A percentile compares a stretch with the other conserved stretches of the same genome.
These are phyloP conservation scores for Paratilapia polleni DNA, from an alignment of 2,113 vertebrate genomes.

Conservation along the genomic window DNA sequence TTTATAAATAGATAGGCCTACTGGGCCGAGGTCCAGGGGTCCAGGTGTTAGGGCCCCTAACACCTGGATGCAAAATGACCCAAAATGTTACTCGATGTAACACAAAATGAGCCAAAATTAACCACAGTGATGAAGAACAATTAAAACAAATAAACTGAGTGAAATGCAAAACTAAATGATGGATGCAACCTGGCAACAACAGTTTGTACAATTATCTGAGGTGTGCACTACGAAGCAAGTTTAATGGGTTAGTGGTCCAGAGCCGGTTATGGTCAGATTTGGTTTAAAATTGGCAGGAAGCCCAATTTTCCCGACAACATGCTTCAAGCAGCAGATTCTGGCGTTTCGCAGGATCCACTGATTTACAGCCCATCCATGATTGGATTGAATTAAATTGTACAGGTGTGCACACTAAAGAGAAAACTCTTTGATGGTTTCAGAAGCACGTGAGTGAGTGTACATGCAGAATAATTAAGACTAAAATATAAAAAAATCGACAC, in stretches of 20 bases:
- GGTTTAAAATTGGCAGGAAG: neutral
- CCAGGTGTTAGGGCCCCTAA: no score
- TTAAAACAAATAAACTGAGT: neutral
- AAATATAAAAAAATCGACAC: neutral
- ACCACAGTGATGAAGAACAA: neutral
- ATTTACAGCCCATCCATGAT: neutral
- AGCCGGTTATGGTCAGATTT: neutral
- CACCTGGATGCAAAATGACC: no score
- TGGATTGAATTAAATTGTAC: neutral
- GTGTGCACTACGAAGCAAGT: neutral
- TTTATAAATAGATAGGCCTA: no score
- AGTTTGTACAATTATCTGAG: neutral
- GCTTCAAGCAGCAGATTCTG: neutral
- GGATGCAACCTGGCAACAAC: neutral
- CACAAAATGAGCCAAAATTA: no score
- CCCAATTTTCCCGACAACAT: fast-evolving
- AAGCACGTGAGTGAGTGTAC: neutral
- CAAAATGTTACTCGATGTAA: no score
- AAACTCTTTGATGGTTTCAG: neutral
- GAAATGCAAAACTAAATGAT: neutral
- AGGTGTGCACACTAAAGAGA: neutral
- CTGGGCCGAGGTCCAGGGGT: no score
- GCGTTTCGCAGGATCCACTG: fast-evolving
- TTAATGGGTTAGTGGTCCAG: neutral
- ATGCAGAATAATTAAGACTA: neutral